Evolutionary conservation across 2,797 vertebrate genomes (phyloP).

Genomic region (Enoplosus armatus): DNA sequence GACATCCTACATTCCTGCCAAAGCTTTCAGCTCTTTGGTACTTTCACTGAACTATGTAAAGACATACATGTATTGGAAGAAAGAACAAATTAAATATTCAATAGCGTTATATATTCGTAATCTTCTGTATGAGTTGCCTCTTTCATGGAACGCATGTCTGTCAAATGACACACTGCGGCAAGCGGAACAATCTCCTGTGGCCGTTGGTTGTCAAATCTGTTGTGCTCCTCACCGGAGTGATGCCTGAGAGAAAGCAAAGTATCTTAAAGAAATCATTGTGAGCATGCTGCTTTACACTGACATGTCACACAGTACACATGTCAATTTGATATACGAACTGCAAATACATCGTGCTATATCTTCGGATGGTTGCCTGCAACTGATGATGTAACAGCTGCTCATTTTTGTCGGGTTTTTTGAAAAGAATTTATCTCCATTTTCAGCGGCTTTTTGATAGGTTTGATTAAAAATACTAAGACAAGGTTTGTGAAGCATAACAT

Average conservation of each 20-base stretch:
- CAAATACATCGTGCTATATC: conserved; percentile 28
- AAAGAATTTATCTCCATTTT: background rate
- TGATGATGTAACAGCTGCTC: background rate
- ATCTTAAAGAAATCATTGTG: conserved; percentile 47
- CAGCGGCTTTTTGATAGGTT: background rate
- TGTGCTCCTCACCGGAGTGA: conserved; percentile 29
- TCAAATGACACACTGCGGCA: conserved; percentile 40
- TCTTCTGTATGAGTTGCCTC: conserved; percentile 33
- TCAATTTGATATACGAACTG: conserved; percentile 56
- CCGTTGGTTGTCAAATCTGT: conserved; percentile 51
- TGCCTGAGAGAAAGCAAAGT: conserved; percentile 40
- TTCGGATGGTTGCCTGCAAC: conserved; percentile 12
- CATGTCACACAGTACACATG: conserved; percentile 43
- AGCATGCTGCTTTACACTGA: conserved; percentile 37
- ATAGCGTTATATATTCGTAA: conserved; percentile 46
- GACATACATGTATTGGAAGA: conserved; percentile 18
- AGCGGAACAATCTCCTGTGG: conserved; percentile 54
- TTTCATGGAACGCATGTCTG: conserved; percentile 29
- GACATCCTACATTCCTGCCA: background rate
- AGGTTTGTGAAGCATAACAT: conserved; percentile 34
- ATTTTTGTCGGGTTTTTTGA: background rate
- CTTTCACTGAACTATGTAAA: conserved; percentile 14
- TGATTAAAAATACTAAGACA: conserved; percentile 19
- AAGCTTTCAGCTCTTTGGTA: background rate
- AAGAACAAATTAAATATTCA: conserved; percentile 40